phyloP scores from a whole-genome alignment of 2,888 invertebrate genomes.

The Stenodema calcarata region DNA sequence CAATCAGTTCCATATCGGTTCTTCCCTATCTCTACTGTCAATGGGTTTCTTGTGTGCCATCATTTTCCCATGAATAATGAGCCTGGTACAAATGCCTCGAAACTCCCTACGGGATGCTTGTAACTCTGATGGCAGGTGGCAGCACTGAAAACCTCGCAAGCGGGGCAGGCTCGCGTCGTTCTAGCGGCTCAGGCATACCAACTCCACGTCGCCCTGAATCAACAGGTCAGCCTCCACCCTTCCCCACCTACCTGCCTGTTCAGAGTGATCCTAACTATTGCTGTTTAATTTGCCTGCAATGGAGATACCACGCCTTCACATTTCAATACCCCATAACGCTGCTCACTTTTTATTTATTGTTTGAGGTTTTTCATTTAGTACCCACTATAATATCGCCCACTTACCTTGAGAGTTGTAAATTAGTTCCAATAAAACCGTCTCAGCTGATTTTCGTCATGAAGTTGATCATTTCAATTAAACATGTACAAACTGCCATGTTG shows the following conservation, averaged over 20 bases:
- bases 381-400: too few relatives aligned
- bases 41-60: not conserved
- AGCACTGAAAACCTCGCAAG: conserved; percentile 52
- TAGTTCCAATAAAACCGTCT: too few relatives aligned
- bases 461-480: too few relatives aligned
- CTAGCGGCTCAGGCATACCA: conserved; percentile 53
- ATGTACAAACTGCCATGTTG: too few relatives aligned
- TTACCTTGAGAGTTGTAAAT: too few relatives aligned
- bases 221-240: conserved; percentile 40
- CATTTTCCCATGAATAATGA: not conserved
- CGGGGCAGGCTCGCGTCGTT: conserved; percentile 42
- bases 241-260: not conserved
- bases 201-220: conserved; percentile 34
- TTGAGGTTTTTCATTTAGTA: too few relatives aligned
- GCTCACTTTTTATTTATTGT: too few relatives aligned
- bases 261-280: not conserved
- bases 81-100: not conserved
- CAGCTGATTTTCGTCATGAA: too few relatives aligned
- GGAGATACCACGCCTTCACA: not conserved
- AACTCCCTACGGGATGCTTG: not conserved
- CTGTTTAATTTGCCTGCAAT: not conserved
- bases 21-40: not conserved
- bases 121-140: conserved; percentile 42
- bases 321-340: not conserved
- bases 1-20: not conserved